Evolutionary conservation across 2,888 invertebrate genomes (phyloP).

Genomic region (Prosopocoilus inquinatus): DNA sequence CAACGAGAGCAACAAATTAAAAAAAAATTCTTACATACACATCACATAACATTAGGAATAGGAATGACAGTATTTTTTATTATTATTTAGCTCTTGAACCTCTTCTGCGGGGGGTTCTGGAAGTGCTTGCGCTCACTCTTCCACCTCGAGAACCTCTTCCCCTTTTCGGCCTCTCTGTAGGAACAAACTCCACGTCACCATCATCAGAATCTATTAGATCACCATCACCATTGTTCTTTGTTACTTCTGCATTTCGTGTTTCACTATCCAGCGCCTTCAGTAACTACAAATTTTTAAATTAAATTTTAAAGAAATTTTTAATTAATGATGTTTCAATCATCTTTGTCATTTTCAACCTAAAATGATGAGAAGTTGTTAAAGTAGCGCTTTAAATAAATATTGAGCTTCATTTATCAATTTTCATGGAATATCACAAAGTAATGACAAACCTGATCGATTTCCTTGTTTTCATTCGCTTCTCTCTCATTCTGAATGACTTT

Average conservation of each 20-base stretch:
- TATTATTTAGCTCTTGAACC: background rate
- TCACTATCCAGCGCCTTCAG: constrained; percentile 9
- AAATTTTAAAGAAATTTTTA: no score
- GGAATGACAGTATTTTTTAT: no score
- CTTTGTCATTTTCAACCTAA: no score
- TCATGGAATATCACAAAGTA: no score
- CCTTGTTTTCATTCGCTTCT: constrained; percentile 9
- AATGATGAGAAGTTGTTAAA: no score
- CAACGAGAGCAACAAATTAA: no score
- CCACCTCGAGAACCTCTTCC: constrained; percentile 27
- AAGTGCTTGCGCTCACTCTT: constrained; percentile 1
- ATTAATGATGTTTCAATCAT: no score
- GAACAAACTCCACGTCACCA: background rate
- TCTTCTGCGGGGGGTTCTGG: background rate
- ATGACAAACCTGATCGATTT: constrained; percentile 11
- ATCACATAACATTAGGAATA: no score
- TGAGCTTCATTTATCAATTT: no score
- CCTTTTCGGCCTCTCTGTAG: constrained; percentile 7
- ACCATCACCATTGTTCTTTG: background rate
- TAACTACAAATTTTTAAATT: background rate
- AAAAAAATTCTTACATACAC: no score
- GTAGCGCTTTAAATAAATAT: no score
- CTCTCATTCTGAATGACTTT: constrained; percentile 15
- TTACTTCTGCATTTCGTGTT: background rate
- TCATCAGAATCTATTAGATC: constrained; percentile 13